phyloP scores from a whole-genome alignment of 2,888 invertebrate genomes.

The Ferdinandea cuprea region DNA sequence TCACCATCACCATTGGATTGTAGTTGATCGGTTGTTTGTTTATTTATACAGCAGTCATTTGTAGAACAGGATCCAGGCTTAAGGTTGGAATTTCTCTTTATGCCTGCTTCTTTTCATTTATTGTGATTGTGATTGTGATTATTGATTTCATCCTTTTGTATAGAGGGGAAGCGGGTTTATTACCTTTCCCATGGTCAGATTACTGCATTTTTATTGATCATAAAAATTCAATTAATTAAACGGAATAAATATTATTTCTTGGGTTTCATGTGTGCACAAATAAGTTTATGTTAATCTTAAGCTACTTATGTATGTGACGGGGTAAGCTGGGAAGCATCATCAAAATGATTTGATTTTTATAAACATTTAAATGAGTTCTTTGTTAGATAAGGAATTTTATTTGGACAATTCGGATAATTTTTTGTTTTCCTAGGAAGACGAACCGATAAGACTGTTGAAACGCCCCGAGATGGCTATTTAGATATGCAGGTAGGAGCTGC shows the following conservation, averaged over 20 bases:
- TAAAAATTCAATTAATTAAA: slow-evolving; percentile 67
- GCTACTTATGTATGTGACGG: too few species aligned
- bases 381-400: too few species aligned
- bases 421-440: too few species aligned
- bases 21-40: slow-evolving; percentile 24
- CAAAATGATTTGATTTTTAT: too few species aligned
- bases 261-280: too few species aligned
- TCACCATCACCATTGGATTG: not conserved
- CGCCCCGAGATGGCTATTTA: too few species aligned
- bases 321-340: too few species aligned
- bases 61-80: slow-evolving; percentile 36
- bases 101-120: not conserved
- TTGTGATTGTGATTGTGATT: slow-evolving; percentile 7
- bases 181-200: slow-evolving; percentile 49
- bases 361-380: too few species aligned
- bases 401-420: too few species aligned
- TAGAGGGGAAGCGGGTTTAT: slow-evolving; percentile 6
- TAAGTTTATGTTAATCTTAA: too few species aligned
- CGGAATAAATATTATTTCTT: slow-evolving; percentile 44
- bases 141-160: slow-evolving; percentile 35
- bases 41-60: slow-evolving; percentile 24
- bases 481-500: too few species aligned
- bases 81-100: not conserved
- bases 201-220: slow-evolving; percentile 60
- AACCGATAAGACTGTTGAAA: too few species aligned